A percentile compares a stretch with the other conserved stretches of the same genome.
phyloP scores from a whole-genome alignment of 2,888 invertebrate species.

The Cynaeus angustus region DNA sequence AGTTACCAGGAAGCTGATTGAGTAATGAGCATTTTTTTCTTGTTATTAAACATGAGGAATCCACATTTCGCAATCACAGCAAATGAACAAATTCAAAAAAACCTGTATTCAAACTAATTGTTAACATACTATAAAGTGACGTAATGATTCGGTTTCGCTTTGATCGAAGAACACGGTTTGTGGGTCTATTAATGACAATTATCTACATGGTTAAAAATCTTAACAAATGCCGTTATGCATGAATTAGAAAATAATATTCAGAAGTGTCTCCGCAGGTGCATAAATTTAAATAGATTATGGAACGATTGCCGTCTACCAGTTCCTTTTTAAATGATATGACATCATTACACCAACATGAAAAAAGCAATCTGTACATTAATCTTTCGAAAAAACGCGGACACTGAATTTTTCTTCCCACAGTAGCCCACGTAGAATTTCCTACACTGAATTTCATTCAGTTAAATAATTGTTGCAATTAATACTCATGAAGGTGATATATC shows the following conservation, averaged over 20 bases:
- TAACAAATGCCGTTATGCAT: constrained; percentile 39
- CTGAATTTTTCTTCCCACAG: too few relatives aligned
- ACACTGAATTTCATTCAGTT: too few relatives aligned
- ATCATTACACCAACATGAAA: constrained; percentile 30
- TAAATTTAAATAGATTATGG: constrained; percentile 40
- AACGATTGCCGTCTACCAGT: not conserved
- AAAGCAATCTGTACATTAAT: not conserved
- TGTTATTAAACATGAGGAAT: constrained; percentile 22
- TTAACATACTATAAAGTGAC: constrained; percentile 9
- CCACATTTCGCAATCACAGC: constrained; percentile 15
- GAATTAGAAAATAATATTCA: constrained; percentile 37
- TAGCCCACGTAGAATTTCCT: too few relatives aligned
- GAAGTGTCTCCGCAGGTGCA: constrained; percentile 25
- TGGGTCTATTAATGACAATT: constrained; percentile 22
- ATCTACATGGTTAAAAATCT: constrained; percentile 19
- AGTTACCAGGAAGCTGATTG: constrained; percentile 20
- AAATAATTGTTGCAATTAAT: too few relatives aligned
- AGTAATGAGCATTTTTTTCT: constrained; percentile 3
- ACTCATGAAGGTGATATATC: too few relatives aligned
- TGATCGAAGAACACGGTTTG: constrained; percentile 7
- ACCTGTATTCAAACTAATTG: constrained; percentile 10
- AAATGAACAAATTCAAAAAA: constrained; percentile 11
- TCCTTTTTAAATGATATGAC: constrained; percentile 21
- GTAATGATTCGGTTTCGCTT: constrained; percentile 1
- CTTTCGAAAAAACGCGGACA: constrained; percentile 10